Percentiles rank a stretch among this genome's conserved stretches.
Evolutionary conservation across 2,888 invertebrate species (phyloP).

Genomic region (Icerya purchasi): DNA sequence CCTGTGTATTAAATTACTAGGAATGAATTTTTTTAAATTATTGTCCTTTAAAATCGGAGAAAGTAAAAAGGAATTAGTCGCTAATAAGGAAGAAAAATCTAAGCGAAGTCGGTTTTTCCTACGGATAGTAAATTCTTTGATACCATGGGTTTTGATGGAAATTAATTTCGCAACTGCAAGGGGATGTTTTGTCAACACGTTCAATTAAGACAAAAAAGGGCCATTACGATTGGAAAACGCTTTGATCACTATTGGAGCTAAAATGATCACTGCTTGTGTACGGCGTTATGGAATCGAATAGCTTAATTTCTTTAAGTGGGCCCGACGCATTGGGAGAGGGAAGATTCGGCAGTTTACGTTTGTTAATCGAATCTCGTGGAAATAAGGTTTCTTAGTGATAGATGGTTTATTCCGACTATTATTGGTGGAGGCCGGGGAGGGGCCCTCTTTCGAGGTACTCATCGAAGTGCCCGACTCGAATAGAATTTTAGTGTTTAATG

Average conservation of each 20-base stretch:
- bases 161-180: not conserved
- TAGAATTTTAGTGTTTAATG: not conserved
- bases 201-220: not conserved
- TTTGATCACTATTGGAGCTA: not conserved
- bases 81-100: not conserved
- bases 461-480: too few species aligned
- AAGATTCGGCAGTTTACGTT: too few species aligned
- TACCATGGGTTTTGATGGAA: not conserved
- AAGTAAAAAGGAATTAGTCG: not conserved
- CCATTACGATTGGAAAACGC: not conserved
- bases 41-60: not conserved
- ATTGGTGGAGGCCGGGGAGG: not conserved
- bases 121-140: not conserved
- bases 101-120: not conserved
- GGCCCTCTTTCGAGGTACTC: not conserved
- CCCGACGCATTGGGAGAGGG: too few species aligned
- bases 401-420: too few species aligned
- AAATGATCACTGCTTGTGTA: not conserved
- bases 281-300: not conserved
- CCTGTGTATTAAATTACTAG: not conserved
- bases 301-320: not conserved
- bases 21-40: not conserved
- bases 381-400: too few species aligned
- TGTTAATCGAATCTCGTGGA: too few species aligned
- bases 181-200: not conserved